Percentiles rank a stretch among this genome's conserved stretches.
Evolutionary conservation across 2,888 invertebrate species (phyloP).

Genomic region (Patella depressa): DNA sequence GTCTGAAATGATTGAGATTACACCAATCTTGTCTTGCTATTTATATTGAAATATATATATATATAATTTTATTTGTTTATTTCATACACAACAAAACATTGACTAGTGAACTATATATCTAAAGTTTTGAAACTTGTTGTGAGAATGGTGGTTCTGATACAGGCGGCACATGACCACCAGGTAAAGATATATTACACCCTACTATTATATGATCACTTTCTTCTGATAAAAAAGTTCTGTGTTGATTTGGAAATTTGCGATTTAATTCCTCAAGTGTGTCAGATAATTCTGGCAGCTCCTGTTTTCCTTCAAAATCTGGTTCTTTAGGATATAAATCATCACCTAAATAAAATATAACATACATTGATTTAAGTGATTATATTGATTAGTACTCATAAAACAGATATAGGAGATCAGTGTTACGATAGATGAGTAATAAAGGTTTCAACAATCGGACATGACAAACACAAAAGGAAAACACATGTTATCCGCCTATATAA

Average conservation of each 20-base stretch:
- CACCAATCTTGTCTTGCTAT: no score
- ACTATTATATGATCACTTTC: slow-evolving; percentile 14
- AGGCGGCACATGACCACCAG: not conserved
- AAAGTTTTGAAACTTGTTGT: not conserved
- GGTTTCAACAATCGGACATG: no score
- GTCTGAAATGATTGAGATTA: no score
- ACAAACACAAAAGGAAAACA: no score
- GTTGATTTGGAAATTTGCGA: slow-evolving; percentile 34
- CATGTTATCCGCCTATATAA: no score
- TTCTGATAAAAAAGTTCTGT: slow-evolving; percentile 31
- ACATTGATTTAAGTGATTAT: no score
- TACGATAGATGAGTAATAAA: no score
- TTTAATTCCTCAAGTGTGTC: slow-evolving; percentile 52
- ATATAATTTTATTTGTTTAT: not conserved
- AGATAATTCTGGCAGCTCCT: slow-evolving; percentile 37
- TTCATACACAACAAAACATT: not conserved
- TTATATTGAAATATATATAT: no score
- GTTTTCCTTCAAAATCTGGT: slow-evolving; percentile 57
- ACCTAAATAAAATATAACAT: slow-evolving; percentile 43
- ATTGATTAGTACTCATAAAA: not conserved
- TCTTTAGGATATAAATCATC: slow-evolving; percentile 67
- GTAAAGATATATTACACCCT: not conserved
- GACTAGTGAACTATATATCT: not conserved
- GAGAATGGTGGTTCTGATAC: not conserved
- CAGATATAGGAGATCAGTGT: not conserved